Conservation (phyloP, 1,140 invertebrate species). For the Holotrichia oblita region DNA sequence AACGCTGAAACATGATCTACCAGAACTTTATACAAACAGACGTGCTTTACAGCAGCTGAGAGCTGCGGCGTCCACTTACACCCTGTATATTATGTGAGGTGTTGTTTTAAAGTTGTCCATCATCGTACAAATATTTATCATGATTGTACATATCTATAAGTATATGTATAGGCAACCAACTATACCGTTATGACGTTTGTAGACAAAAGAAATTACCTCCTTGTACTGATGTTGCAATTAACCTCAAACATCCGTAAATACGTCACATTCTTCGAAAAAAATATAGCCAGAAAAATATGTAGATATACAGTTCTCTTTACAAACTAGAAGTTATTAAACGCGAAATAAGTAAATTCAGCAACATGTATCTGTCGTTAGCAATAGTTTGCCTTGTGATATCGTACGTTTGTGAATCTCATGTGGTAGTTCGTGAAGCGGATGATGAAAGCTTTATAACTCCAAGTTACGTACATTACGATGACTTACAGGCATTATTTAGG, state of each 20-base stretch:
- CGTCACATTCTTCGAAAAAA: not conserved
- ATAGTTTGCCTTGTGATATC: slow-evolving; percentile 1
- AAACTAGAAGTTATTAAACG: not conserved
- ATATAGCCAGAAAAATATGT: not conserved
- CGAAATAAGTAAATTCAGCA: not conserved
- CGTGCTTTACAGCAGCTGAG: no score
- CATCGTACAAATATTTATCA: no score
- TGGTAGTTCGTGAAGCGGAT: not conserved
- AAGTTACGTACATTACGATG: slow-evolving; percentile 72
- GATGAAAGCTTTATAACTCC: slow-evolving; percentile 58
- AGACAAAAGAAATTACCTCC: not conserved
- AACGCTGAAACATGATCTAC: no score
- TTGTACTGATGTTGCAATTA: not conserved
- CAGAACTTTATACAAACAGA: no score
- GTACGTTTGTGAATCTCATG: not conserved
- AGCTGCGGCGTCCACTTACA: no score
- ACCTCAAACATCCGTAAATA: slow-evolving; percentile 6
- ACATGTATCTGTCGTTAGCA: not conserved
- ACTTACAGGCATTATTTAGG: slow-evolving; percentile 70
- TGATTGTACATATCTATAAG: no score
- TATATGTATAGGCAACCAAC: not conserved
- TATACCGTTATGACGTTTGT: not conserved
- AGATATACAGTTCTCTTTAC: not conserved
- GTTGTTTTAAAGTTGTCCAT: no score
- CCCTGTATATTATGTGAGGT: no score